Base-by-base conservation (phyloP, 2,797 vertebrate species). In the Petrocephalus schoutedeni region DNA sequence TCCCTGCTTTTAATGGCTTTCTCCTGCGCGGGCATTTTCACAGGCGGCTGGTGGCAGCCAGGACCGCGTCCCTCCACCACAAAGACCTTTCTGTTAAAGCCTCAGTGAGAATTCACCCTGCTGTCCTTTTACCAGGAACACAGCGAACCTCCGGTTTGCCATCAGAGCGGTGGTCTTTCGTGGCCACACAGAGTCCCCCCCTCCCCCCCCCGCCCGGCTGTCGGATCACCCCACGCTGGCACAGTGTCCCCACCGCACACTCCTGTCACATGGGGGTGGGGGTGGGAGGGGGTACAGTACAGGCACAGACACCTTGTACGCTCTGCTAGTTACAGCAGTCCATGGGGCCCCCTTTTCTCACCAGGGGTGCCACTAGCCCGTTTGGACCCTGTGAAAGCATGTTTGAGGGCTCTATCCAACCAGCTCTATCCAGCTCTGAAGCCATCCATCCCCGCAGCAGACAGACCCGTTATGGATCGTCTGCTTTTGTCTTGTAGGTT, bases 101-200 rank as follows among this genome's bases (percentile, higher is more conserved):
- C 91, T 71, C 94, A 95, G 94, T 95, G 96, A 96, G 95, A 96
- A 96, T 95, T 95, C 95, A 95, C 94, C 94, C 95, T 94, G 95
- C 95, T 94, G 95, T 95, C 95, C 94, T 95, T 96, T 96, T 94
- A 95, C 95, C 95, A 92, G 95, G 95, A 95, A 95, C 95, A 96
- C 92, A 95, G 92, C 94, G 96, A 96, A 96, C 96, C 95, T 96
- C 96, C 96, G 95, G 95, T 96, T 96, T 86, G 95, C 96, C 95
- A 95, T 96, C 95, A 94, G 95, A 94, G 95, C 95, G 94, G 95
- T 94, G 94, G 94, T 94, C 93, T 94, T 95, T 95, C 92, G 94
- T 93, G 94, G 94, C 93, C 94, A 94, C 95, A 95, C 94, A 95
- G 90, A 91, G 92, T 53, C 82, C 51, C 23, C 4, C 83, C 94